phyloP scores from a whole-genome alignment of 2,888 invertebrate species.

The Zele albiditarsus region DNA sequence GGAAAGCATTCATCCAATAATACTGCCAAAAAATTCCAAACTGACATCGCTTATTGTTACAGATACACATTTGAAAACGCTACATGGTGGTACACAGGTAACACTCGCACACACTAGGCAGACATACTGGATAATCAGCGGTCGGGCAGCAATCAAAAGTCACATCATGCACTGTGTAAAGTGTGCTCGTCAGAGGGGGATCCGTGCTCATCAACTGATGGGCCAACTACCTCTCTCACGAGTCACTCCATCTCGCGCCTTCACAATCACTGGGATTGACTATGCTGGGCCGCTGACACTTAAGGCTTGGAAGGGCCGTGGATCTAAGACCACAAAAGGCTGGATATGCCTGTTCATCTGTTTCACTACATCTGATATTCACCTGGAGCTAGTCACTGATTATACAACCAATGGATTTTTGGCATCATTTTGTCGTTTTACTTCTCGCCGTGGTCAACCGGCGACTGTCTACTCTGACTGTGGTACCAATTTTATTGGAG shows the following conservation, averaged over 20 bases:
- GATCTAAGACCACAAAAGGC: background rate
- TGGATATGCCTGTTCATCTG: conserved; percentile 48
- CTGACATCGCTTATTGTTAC: conserved; percentile 26
- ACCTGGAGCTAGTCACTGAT: conserved; percentile 51
- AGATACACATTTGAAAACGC: conserved; percentile 14
- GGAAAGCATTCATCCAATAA: conserved; percentile 42
- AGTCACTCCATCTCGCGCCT: conserved; percentile 49
- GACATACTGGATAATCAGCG: conserved; percentile 39
- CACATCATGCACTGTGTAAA: conserved; percentile 38
- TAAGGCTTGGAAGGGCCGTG: conserved; percentile 27
- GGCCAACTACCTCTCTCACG: too few relatives aligned
- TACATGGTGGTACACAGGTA: conserved; percentile 48
- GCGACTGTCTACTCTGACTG: background rate
- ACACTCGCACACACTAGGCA: conserved; percentile 29
- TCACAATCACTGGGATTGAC: conserved; percentile 53
- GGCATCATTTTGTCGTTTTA: conserved; percentile 28
- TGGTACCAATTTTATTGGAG: conserved; percentile 2
- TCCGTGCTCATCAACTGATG: too few relatives aligned
- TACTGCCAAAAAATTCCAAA: conserved; percentile 27
- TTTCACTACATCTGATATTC: conserved; percentile 49
- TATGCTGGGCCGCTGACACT: conserved; percentile 48
- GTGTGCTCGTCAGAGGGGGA: too few relatives aligned
- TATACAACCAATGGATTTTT: conserved; percentile 47
- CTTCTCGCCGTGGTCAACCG: background rate
- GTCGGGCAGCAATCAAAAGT: conserved; percentile 32